phyloP scores from a whole-genome alignment of 2,888 invertebrate genomes.

The Drosophila imparisetae region DNA sequence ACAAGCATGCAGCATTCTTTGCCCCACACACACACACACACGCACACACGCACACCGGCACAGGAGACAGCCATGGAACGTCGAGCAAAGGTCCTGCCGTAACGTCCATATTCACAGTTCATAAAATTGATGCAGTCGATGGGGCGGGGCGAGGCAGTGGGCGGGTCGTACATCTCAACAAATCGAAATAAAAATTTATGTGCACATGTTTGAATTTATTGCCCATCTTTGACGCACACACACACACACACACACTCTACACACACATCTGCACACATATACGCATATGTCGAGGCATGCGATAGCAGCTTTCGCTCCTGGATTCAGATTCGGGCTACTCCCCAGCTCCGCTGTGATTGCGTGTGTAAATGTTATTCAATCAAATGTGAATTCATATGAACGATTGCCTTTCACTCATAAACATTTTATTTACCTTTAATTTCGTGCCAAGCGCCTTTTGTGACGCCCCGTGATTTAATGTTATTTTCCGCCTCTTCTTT shows the following conservation, averaged over 20 bases:
- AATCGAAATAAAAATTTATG: conserved; percentile 81
- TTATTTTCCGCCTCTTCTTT: conserved; percentile 25
- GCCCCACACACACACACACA: conserved; percentile 11
- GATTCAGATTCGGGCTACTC: neutral
- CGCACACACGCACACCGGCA: conserved; percentile 16
- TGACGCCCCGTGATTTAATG: conserved; percentile 68
- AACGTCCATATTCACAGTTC: conserved; percentile 72
- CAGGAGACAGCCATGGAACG: neutral
- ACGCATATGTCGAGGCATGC: conserved; percentile 15
- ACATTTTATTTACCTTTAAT: conserved; percentile 81
- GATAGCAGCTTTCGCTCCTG: conserved; percentile 8
- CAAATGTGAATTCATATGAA: conserved; percentile 78
- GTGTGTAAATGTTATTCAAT: conserved; percentile 81
- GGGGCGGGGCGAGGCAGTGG: neutral
- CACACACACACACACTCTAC: neutral
- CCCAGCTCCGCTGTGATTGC: conserved; percentile 45
- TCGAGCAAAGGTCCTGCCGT: conserved; percentile 37
- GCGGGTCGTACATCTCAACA: conserved; percentile 52
- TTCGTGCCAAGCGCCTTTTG: conserved; percentile 76
- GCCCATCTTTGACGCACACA: conserved; percentile 49
- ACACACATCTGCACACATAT: no score
- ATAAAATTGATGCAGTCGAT: conserved; percentile 60
- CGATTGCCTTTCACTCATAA: conserved; percentile 75
- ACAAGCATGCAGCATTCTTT: conserved; percentile 37
- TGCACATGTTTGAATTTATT: conserved; percentile 81